A percentile compares a stretch with the other conserved stretches of the same genome.
phyloP scores from a whole-genome alignment of 2,888 invertebrate genomes.

The Macrophya annulata region DNA sequence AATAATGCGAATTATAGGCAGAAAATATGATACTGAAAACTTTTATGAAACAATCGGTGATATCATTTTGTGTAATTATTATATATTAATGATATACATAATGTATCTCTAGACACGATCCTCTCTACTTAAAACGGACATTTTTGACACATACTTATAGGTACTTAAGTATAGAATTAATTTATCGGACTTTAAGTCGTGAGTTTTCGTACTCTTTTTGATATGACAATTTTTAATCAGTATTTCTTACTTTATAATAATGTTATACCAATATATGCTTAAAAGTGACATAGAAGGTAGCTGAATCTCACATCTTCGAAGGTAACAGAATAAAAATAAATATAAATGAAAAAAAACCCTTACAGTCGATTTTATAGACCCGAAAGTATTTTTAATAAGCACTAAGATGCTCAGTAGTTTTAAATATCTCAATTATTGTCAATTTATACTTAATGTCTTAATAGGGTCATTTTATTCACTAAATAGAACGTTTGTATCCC shows the following conservation, averaged over 20 bases:
- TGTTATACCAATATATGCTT: neutral
- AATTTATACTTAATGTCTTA: neutral
- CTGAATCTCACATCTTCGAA: slow-evolving; percentile 20
- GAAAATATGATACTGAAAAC: slow-evolving; percentile 7
- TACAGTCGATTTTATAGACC: neutral
- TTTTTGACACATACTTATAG: neutral
- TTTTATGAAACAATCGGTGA: slow-evolving; percentile 7
- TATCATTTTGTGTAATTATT: slow-evolving; percentile 5
- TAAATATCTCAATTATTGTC: neutral
- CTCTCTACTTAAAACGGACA: neutral
- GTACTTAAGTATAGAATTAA: slow-evolving; percentile 20
- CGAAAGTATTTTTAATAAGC: slow-evolving; percentile 14
- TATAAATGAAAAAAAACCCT: neutral
- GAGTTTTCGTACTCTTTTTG: slow-evolving; percentile 23
- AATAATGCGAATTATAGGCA: neutral
- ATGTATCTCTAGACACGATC: neutral
- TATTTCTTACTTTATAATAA: neutral
- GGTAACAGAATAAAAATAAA: neutral
- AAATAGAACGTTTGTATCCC: neutral
- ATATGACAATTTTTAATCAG: slow-evolving; percentile 33
- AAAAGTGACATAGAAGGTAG: neutral
- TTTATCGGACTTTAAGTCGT: neutral
- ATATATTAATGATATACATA: neutral
- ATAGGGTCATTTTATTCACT: neutral
- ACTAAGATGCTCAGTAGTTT: neutral